Base-by-base conservation (phyloP, 2,797 vertebrate genomes). In the Myiotriccus ornatus region DNA sequence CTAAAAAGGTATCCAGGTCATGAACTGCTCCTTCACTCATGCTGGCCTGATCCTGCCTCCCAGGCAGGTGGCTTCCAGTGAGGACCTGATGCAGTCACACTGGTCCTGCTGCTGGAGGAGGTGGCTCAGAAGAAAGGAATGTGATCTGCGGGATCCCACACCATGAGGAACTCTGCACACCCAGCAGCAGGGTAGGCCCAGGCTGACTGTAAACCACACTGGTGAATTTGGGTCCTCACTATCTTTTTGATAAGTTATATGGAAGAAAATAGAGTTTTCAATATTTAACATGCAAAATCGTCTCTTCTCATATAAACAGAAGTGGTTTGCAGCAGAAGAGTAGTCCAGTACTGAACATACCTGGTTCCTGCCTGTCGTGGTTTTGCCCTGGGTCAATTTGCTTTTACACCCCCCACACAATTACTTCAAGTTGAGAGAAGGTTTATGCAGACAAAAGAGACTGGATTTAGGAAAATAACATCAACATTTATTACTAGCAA, bases 1-100 rank as follows among this genome's bases (percentile, higher is more conserved):
- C 69, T 75, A 6, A 70, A 18, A 77, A 81, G 53, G 49, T 12
- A 56, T 57, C 16, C 5, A 1, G 32, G 60, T 32, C 2, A 3
- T 24, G 34, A 64, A 7, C 19, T 28, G 80, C 52, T 43, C 34
- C 9, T 59, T 47, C 47, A 1, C 21, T 4, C n/a, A 4, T 24
- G 34, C 67, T 7, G 63, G 32, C 28, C 18, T 17, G 32, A 3
- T 34, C 59, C 39, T 39, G 70, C 39, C n/a, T 39, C 37, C 43
- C 30, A 2, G 50, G 49, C 7, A 0, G 49, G 25, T 3, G 6
- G 2, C 35, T 63, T 4, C 75, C 63, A 67, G 62, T 2, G 1
- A 11, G 19, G n/a, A 14, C 32, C 16, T 2, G 7, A 10, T 32
- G 43, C 39, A 27, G 30, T 57, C 47, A 4, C 83, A 4, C 4